Conservation (phyloP, 2,797 vertebrate species). For the Hemibagrus guttatus region DNA sequence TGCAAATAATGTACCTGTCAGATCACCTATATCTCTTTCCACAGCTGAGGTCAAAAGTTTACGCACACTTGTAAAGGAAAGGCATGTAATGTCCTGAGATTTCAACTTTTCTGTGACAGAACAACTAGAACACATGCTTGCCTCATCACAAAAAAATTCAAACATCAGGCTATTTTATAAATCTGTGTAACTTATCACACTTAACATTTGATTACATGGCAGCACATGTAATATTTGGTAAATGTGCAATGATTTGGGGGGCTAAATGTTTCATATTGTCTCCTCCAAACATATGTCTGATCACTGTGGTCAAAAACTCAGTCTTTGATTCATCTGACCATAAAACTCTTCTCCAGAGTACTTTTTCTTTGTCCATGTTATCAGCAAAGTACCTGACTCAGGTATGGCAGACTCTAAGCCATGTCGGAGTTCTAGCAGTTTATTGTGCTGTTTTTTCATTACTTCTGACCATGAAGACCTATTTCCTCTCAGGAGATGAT, state of each 20-base stretch:
- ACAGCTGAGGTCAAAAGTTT: not conserved
- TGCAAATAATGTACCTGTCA: not conserved
- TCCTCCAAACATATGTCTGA: not conserved
- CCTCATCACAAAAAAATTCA: not conserved
- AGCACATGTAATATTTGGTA: not conserved
- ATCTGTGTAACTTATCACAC: not conserved
- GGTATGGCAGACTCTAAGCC: not conserved
- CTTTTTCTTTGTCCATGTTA: not conserved
- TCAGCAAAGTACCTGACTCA: not conserved
- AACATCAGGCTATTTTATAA: not conserved
- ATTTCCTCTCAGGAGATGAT: not conserved
- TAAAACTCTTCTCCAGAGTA: not conserved
- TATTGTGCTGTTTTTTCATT: not conserved
- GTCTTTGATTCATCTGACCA: not conserved
- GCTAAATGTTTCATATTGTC: not conserved
- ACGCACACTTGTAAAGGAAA: not conserved
- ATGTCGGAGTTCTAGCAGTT: not conserved
- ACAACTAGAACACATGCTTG: not conserved
- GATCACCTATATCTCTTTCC: no score
- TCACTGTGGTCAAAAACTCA: not conserved
- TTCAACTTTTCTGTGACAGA: not conserved
- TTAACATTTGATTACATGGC: not conserved
- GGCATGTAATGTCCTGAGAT: not conserved
- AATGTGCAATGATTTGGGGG: not conserved
- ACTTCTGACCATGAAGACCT: not conserved